Conservation (phyloP, 2,113 vertebrate species). For the Notothenia coriiceps region DNA sequence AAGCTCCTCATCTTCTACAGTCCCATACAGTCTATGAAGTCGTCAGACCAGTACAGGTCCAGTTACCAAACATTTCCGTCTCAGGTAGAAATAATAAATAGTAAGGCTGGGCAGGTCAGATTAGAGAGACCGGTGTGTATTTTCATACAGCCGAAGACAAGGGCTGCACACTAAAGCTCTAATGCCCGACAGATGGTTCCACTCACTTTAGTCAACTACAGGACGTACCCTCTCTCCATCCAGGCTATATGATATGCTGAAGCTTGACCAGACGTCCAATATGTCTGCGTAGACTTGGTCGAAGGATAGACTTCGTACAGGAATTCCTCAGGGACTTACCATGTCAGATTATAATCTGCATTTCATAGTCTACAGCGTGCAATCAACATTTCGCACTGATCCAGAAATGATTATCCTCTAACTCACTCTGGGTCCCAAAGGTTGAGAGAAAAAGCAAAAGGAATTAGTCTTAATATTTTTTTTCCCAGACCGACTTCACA, state of each 20-base stretch:
- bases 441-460: conserved; percentile 1
- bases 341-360: conserved; percentile 42
- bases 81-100: conserved; percentile 83
- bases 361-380: conserved; percentile 20
- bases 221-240: conserved; percentile 40
- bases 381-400: conserved; percentile 12
- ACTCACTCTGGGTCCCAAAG: neutral
- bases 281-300: conserved; percentile 27
- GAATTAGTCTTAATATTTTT: neutral
- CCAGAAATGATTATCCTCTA: neutral
- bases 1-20: conserved; percentile 40
- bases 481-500: neutral
- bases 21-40: conserved; percentile 48
- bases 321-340: conserved; percentile 52
- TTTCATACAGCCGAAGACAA: conserved; percentile 70
- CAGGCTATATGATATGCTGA: conserved; percentile 63
- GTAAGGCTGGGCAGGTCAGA: conserved; percentile 60
- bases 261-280: conserved; percentile 55
- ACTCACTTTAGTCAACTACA: conserved; percentile 54
- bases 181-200: conserved; percentile 80
- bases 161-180: conserved; percentile 58
- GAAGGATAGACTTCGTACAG: conserved; percentile 19
- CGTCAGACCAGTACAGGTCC: conserved; percentile 57
- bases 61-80: conserved; percentile 80
- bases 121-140: conserved; percentile 70